Evolutionary conservation across 2,797 vertebrate species (phyloP).

Genomic region (Adelosebastes latens): DNA sequence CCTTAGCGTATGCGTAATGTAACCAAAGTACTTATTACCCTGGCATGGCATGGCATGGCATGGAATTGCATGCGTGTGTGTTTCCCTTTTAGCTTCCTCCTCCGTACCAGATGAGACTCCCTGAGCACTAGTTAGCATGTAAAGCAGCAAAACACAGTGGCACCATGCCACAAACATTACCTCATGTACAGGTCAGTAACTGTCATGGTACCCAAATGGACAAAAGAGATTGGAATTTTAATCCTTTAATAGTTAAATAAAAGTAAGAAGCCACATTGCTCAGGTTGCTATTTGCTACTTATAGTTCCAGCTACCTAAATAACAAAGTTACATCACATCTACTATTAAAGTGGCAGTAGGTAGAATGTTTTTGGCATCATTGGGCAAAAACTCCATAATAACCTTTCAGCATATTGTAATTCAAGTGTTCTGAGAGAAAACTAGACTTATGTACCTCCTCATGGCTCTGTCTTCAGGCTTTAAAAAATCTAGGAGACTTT

Average conservation of each 20-base stretch:
- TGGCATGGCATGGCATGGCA: conserved; percentile 11
- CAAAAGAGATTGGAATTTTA: neutral
- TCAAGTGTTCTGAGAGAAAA: too few species aligned
- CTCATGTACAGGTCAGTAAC: neutral
- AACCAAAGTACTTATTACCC: conserved; percentile 56
- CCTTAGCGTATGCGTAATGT: conserved; percentile 55
- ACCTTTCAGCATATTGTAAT: too few species aligned
- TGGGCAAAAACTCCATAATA: too few species aligned
- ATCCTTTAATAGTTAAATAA: neutral
- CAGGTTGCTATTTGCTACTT: neutral
- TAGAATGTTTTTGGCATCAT: too few species aligned
- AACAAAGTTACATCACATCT: neutral
- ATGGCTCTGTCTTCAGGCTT: too few species aligned
- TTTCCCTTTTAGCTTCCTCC: conserved; percentile 24
- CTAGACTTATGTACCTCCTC: too few species aligned
- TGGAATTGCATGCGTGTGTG: conserved; percentile 4
- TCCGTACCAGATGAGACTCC: conserved; percentile 36
- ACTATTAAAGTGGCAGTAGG: neutral
- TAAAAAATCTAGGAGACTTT: too few species aligned
- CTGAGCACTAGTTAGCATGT: conserved; percentile 33
- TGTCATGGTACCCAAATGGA: neutral
- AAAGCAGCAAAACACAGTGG: conserved; percentile 12
- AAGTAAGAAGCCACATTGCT: neutral
- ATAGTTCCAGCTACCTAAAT: neutral
- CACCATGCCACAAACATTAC: neutral